Evolutionary conservation across 2,797 vertebrate genomes (phyloP).

Genomic region (Sebastes paucispinis): DNA sequence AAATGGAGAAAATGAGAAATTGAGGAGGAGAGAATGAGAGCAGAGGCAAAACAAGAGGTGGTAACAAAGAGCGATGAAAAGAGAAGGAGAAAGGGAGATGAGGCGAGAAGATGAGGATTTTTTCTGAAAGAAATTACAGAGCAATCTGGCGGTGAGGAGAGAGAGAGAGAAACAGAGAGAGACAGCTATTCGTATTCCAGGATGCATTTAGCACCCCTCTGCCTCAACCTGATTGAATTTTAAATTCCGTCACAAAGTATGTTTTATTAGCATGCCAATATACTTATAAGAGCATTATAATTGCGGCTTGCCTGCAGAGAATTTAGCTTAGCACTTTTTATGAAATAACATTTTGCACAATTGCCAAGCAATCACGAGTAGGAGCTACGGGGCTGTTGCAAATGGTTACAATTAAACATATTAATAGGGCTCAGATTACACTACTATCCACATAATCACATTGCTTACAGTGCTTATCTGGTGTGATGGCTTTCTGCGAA

Average conservation of each 20-base stretch:
- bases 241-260: constrained; percentile 47
- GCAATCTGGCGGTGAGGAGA: not conserved
- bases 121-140: constrained; percentile 14
- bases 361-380: constrained; percentile 53
- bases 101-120: constrained; percentile 40
- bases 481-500: constrained; percentile 52
- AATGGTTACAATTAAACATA: constrained; percentile 77
- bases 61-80: constrained; percentile 24
- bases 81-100: constrained; percentile 7
- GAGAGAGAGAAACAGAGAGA: constrained; percentile 1
- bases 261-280: constrained; percentile 54
- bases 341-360: constrained; percentile 50
- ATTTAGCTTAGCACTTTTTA: constrained; percentile 59
- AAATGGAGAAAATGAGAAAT: constrained; percentile 63
- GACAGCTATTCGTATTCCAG: constrained; percentile 31
- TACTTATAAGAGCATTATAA: constrained; percentile 51
- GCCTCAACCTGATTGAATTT: constrained; percentile 58
- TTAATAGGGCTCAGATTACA: constrained; percentile 74
- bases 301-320: constrained; percentile 51
- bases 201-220: constrained; percentile 40
- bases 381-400: constrained; percentile 55
- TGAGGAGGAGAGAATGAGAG: constrained; percentile 16
- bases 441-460: constrained; percentile 69
- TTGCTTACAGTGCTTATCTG: constrained; percentile 73
- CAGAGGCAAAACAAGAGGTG: constrained; percentile 13